These are phyloP conservation scores for Sminthurides bifidus DNA, from an alignment of 1,140 invertebrate species.

Conservation along the genomic window DNA sequence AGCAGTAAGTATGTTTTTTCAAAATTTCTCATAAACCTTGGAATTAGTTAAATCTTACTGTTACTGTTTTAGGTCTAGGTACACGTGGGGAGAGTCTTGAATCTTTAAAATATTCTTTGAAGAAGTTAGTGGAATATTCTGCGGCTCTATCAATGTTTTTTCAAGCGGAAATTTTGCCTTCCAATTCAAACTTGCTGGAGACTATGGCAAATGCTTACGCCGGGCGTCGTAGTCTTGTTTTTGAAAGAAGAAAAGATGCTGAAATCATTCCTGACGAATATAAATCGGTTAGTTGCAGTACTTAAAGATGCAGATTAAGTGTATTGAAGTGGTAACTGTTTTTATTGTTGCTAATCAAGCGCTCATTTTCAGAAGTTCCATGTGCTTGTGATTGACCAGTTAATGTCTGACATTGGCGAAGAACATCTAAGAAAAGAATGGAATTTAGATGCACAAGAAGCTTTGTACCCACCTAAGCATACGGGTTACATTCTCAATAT, in stretches of 20 bases:
- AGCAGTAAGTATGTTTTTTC: constrained; percentile 9
- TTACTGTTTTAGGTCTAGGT: neutral
- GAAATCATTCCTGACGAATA: constrained; percentile 14
- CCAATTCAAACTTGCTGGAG: neutral
- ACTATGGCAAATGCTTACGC: constrained; percentile 7
- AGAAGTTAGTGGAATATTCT: constrained; percentile 29
- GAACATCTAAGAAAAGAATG: constrained; percentile 16
- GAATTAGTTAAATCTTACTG: neutral
- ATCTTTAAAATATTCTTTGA: constrained; percentile 12
- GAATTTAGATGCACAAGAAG: constrained; percentile 13
- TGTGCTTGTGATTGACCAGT: constrained; percentile 25
- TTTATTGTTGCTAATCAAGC: neutral
- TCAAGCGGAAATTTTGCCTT: constrained; percentile 23
- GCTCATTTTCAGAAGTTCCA: neutral
- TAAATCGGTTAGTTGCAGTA: constrained; percentile 11
- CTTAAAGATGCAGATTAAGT: neutral
- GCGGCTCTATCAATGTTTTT: constrained; percentile 24
- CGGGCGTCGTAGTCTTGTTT: constrained; percentile 7
- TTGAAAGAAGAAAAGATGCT: constrained; percentile 13
- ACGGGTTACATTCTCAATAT: constrained; percentile 26
- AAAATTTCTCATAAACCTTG: neutral
- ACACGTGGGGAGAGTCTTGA: constrained; percentile 2
- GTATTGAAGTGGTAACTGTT: neutral
- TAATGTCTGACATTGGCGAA: constrained; percentile 21
- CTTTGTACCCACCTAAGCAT: constrained; percentile 26